A percentile compares a stretch with the other conserved stretches of the same genome.
These are phyloP conservation scores for Nannospalax galili DNA, from an alignment of 2,113 vertebrate species.

Conservation along the genomic window DNA sequence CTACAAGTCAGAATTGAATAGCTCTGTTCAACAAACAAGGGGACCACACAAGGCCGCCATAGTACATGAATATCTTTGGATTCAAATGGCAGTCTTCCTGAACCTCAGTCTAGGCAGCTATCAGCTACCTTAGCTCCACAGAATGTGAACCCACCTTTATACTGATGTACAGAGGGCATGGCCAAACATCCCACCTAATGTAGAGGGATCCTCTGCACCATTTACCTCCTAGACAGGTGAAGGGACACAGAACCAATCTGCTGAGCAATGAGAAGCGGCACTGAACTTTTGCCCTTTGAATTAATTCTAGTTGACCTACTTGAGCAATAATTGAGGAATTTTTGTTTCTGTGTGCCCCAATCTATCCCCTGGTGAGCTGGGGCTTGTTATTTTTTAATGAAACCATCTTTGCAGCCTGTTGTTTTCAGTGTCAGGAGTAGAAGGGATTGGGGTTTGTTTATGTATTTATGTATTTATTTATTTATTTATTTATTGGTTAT, in stretches of 20 bases:
- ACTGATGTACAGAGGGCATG: slow-evolving; percentile 7
- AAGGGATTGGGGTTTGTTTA: slow-evolving; percentile 54
- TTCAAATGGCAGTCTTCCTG: slow-evolving; percentile 49
- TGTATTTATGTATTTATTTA: slow-evolving; percentile 9
- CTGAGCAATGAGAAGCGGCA: slow-evolving; percentile 59
- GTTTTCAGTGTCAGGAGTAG: slow-evolving; percentile 83
- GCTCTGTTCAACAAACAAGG: slow-evolving; percentile 67
- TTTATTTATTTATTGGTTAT: slow-evolving; percentile 15
- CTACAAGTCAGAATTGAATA: slow-evolving; percentile 37
- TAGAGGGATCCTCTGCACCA: neutral
- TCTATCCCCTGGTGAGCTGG: slow-evolving; percentile 84
- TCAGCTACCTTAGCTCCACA: slow-evolving; percentile 29
- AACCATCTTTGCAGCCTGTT: slow-evolving; percentile 86
- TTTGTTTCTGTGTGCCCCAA: slow-evolving; percentile 84
- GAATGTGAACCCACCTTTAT: slow-evolving; percentile 25
- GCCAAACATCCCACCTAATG: neutral
- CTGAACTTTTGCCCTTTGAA: slow-evolving; percentile 92
- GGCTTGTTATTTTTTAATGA: slow-evolving; percentile 90
- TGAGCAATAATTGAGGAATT: slow-evolving; percentile 90
- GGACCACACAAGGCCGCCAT: slow-evolving; percentile 65
- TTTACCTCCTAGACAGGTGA: neutral
- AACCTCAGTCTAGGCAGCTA: slow-evolving; percentile 41
- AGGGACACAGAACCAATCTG: neutral
- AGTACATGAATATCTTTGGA: slow-evolving; percentile 74
- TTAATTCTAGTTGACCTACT: slow-evolving; percentile 97